Base-by-base conservation (phyloP, 2,888 invertebrate species). In the Mongoloraphidia duomilia region DNA sequence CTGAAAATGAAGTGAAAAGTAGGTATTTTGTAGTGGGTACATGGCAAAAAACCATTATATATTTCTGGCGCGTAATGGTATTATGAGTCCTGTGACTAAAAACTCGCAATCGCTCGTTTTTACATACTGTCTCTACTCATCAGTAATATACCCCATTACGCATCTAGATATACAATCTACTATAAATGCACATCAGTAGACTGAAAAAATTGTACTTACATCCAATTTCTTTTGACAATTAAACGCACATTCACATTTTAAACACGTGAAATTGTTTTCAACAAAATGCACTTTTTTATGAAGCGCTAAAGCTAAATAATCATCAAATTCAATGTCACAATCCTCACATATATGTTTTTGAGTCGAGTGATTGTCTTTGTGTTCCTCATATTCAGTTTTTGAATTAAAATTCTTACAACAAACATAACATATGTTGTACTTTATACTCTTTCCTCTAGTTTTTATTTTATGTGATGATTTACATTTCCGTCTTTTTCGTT, bases 181-280 rank as follows among this genome's bases (percentile, higher is more conserved):
- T n/a, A n/a, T n/a, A n/a, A n/a, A n/a, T n/a, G n/a, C n/a, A n/a
- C n/a, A n/a, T n/a, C n/a, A n/a, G n/a, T n/a, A 17, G 4, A 17
- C 26, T 26, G 6, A 26, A 26, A 26, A 33, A 33, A 13, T 11
- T 41, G 10, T 5, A 42, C 42, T 46, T 37, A 39, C 46, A 46
- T 46, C 46, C 10, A 46, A 36, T 40, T 36, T 46, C 3, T 17
- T 17, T 40, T 46, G 39, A 10, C 17, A 36, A 46, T 34, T 40
- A 40, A 40, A 46, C 6, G n/a, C 34, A 14, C 38, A n/a, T 40
- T 46, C 36, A 12, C 46, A 46, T 38, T 46, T 40, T 39, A 17
- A 26, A 46, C 46, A 46, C n/a, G 13, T 46, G 8, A 46, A 46
- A 40, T 46, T 40, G 34, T 40, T 40, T 13, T 46, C 46, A 33